Evolutionary conservation across 2,888 invertebrate species (phyloP).

Genomic region (Fragum fragum): DNA sequence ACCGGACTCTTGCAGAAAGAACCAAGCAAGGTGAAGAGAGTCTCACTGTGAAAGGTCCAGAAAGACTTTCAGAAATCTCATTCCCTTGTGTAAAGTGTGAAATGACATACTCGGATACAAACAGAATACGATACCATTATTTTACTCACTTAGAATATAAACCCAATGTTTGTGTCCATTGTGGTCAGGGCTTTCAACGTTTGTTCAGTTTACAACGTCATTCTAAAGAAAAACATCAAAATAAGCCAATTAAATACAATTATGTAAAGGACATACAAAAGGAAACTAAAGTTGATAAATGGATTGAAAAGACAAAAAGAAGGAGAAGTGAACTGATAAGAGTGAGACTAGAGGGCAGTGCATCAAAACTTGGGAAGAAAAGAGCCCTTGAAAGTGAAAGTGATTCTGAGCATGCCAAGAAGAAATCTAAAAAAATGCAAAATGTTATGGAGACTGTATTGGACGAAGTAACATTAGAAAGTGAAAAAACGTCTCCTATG

Average conservation of each 20-base stretch:
- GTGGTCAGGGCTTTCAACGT: conserved; percentile 32
- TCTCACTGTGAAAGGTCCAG: not conserved
- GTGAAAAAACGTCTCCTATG: conserved; percentile 17
- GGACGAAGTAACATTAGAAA: not conserved
- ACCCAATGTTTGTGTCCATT: conserved; percentile 65
- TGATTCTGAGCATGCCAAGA: conserved; percentile 29
- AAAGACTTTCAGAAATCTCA: not conserved
- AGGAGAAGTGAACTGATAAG: conserved; percentile 14
- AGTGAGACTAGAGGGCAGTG: conserved; percentile 26
- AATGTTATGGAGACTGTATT: not conserved
- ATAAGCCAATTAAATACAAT: conserved; percentile 41
- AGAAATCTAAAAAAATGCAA: not conserved
- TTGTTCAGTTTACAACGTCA: conserved; percentile 44
- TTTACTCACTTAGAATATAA: conserved; percentile 61
- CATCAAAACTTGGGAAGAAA: conserved; percentile 32
- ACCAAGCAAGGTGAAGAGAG: not conserved
- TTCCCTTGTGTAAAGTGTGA: conserved; percentile 4
- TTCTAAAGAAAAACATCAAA: conserved; percentile 39
- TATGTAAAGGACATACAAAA: conserved; percentile 33
- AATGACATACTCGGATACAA: too few relatives aligned
- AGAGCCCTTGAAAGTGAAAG: conserved; percentile 38
- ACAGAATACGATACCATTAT: conserved; percentile 42
- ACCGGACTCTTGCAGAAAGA: not conserved
- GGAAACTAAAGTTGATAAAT: conserved; percentile 43
- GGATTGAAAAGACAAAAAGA: conserved; percentile 26